Conservation (phyloP, 1,140 invertebrate species). For the Papilio polyxenes region DNA sequence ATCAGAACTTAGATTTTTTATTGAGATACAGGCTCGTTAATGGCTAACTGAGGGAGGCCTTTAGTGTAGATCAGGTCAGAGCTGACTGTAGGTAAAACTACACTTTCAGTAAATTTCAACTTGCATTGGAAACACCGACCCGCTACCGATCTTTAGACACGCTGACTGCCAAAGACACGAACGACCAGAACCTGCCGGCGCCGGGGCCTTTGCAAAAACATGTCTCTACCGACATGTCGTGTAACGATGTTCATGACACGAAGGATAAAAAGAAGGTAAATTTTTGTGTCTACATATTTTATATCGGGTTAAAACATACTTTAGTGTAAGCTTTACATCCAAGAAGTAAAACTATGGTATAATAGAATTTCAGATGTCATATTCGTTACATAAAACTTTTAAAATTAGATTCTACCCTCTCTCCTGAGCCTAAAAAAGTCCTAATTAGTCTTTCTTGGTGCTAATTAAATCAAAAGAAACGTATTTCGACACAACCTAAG, state of each 20-base stretch:
- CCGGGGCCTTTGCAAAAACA: slow-evolving; percentile 54
- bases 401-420: neutral
- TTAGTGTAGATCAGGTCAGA: neutral
- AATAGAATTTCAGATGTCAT: no score
- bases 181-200: slow-evolving; percentile 47
- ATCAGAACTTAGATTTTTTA: no score
- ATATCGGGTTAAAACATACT: neutral
- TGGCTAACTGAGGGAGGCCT: neutral
- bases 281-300: slow-evolving; percentile 10
- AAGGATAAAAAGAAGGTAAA: slow-evolving; percentile 49
- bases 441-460: neutral
- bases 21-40: neutral
- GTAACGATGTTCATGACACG: slow-evolving; percentile 41
- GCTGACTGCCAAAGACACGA: slow-evolving; percentile 49
- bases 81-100: neutral
- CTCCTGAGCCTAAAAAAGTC: neutral
- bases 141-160: slow-evolving; percentile 74
- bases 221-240: slow-evolving; percentile 34
- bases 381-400: neutral
- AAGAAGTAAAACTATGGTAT: neutral
- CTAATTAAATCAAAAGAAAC: neutral
- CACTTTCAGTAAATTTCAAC: slow-evolving; percentile 49
- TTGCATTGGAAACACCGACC: slow-evolving; percentile 67
- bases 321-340: neutral
- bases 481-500: neutral